These are phyloP conservation scores for Halichoeres trimaculatus DNA, from an alignment of 2,113 vertebrate species.

Conservation along the genomic window DNA sequence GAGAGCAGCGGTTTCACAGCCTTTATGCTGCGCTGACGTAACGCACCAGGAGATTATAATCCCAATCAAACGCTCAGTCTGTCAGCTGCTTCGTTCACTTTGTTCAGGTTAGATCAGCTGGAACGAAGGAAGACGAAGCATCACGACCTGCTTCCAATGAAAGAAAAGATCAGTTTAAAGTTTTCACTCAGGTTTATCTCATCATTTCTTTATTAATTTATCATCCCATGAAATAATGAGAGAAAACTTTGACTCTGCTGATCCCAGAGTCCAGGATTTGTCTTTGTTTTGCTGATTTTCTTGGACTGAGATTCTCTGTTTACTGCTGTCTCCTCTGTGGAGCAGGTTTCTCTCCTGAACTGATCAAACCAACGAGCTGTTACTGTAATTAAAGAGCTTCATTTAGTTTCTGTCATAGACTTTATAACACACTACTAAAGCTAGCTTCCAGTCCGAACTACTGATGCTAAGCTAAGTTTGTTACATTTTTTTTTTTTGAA, in stretches of 20 bases:
- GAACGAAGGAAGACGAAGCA: background rate
- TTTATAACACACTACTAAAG: too few relatives aligned
- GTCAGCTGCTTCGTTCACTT: constrained; percentile 22
- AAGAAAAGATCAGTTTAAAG: background rate
- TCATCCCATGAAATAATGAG: background rate
- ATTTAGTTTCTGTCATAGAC: too few relatives aligned
- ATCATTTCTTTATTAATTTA: too few relatives aligned
- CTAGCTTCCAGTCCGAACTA: too few relatives aligned
- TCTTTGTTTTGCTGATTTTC: background rate
- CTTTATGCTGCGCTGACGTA: constrained; percentile 44
- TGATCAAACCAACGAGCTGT: background rate
- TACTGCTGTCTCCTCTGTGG: background rate
- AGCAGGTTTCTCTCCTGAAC: background rate
- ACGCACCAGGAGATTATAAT: constrained; percentile 35
- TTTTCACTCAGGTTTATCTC: background rate
- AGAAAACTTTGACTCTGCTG: too few relatives aligned
- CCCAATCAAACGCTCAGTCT: constrained; percentile 25
- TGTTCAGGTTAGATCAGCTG: constrained; percentile 5
- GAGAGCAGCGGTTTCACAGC: constrained; percentile 30
- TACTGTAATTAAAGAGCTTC: too few relatives aligned
- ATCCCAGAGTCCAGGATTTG: background rate
- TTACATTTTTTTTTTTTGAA: too few relatives aligned
- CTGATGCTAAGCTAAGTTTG: too few relatives aligned
- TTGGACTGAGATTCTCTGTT: background rate
- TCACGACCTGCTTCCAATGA: background rate